phyloP scores from a whole-genome alignment of 2,797 vertebrate genomes.

The Xiphorhynchus erythropygius region DNA sequence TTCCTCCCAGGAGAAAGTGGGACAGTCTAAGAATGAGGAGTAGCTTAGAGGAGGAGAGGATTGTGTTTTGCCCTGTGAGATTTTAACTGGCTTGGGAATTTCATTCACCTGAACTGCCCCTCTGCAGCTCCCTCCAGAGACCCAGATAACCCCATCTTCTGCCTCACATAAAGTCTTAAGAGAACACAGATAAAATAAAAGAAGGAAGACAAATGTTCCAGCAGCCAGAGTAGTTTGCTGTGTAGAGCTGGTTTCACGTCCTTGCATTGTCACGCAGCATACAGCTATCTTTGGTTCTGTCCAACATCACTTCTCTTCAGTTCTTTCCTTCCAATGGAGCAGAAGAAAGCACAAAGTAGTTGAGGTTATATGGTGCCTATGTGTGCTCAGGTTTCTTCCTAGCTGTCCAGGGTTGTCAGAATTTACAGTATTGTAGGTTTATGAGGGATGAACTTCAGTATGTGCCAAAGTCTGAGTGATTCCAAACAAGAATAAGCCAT shows the following conservation, averaged over 20 bases:
- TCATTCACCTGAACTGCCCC: not conserved
- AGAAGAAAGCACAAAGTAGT: not conserved
- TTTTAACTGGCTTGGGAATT: not conserved
- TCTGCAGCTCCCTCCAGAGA: not conserved
- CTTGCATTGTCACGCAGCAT: not conserved
- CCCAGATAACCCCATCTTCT: not conserved
- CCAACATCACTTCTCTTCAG: not conserved
- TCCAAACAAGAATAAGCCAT: not conserved
- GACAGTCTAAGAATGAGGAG: not conserved
- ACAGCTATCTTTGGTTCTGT: not conserved
- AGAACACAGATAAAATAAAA: not conserved
- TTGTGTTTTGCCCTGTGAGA: fast-evolving
- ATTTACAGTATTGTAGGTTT: not conserved
- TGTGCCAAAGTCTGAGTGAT: not conserved
- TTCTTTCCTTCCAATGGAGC: not conserved
- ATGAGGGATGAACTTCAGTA: not conserved
- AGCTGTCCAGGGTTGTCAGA: not conserved
- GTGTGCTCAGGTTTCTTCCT: not conserved
- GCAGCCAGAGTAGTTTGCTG: not conserved
- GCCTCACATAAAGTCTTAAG: not conserved
- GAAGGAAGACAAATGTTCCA: not conserved
- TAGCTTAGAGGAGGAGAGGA: not conserved
- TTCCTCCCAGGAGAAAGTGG: not conserved
- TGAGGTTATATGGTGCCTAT: fast-evolving
- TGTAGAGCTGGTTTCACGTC: not conserved